phyloP scores from a whole-genome alignment of 2,113 vertebrate species.

The human (Homo sapiens) region GRCh38 chr7:48528501-48529000 shows the following conservation, averaged over 20 bases:
- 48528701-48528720: fast-evolving
- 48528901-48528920: no score
- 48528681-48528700: not conserved
- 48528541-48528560: not conserved
- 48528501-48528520: not conserved
- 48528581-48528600: no score
- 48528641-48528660: no score
- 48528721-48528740: not conserved
- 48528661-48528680: not conserved
- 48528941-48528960: not conserved
- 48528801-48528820: not conserved
- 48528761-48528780: not conserved
- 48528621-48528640: not conserved
- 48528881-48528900: no score
- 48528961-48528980: fast-evolving
- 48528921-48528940: fast-evolving
- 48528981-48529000: no score
- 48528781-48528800: not conserved
- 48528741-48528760: not conserved
- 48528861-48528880: fast-evolving
- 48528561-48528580: no score
- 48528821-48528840: fast-evolving
- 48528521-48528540: not conserved
- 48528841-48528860: no score
- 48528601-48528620: not conserved